Evolutionary conservation across 2,888 invertebrate species (phyloP), one percentile per base, ranked within the genome.

Genomic region (Hetaerina titia): DNA sequence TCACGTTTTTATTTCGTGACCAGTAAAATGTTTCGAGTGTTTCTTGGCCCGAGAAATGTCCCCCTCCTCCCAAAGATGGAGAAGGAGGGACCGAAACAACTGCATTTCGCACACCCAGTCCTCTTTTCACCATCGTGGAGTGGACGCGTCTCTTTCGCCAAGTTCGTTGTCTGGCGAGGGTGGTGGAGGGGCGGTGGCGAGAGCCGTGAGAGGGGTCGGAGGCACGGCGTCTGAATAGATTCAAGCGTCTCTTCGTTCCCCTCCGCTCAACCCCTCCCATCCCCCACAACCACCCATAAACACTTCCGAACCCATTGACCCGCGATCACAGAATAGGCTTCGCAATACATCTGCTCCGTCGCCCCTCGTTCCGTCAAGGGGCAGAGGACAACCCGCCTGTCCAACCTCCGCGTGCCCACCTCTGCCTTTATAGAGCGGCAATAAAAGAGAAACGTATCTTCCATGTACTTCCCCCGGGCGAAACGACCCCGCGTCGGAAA

Each of bases 281-380:
- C 19, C 89, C 22, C 45, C 17, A 13, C 5, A 58, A 64, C 90
- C 64, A 45, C 64, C 90, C 90, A 64, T 90, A 90, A 90, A 90
- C 63, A 64, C 64, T 63, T 64, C 64, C 90, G 64, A 63, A 90
- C 31, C 63, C 90, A 64, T 63, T 64, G 90, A 90, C 31, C 90
- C 64, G 64, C n/a, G 90, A 90, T 63, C 90, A 90, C 64, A 74
- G 45, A 57, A 45, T 56, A 92, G 31, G 25, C 81, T 81, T 13
- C 1, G 31, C 81, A 81, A 31, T 31, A 81, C 81, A 60, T 31
- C 81, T 81, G 81, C 81, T 81, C 81, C 25, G 25, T 81, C 81
- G 81, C 81, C 31, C 81, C 81, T 81, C 81, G 25, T 81, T 31
- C 81, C 81, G 81, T 31, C 81, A 31, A 81, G 31, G 81, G 31